Evolutionary conservation across 2,113 vertebrate species (phyloP).

Genomic region (Asarcornis scutulata): DNA sequence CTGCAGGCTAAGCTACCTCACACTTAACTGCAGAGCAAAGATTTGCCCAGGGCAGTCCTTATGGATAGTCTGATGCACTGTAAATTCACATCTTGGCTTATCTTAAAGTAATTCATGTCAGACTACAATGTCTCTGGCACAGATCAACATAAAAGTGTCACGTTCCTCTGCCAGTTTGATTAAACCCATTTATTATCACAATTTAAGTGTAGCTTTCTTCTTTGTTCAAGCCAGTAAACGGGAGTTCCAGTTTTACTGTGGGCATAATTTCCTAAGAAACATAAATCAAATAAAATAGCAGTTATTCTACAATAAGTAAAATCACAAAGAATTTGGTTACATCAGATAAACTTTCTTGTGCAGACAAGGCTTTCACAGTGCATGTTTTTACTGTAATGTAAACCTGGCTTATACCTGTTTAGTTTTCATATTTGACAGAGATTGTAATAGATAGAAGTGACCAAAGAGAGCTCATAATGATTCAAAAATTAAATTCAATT

Average conservation of each 20-base stretch:
- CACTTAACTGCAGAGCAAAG: not conserved
- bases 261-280: conserved; percentile 1
- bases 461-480: not conserved
- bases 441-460: not conserved
- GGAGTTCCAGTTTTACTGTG: not conserved
- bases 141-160: not conserved
- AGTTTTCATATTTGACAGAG: not conserved
- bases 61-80: not conserved
- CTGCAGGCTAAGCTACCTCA: not conserved
- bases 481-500: not conserved
- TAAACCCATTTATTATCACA: conserved; percentile 2
- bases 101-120: not conserved
- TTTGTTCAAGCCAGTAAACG: not conserved
- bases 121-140: not conserved
- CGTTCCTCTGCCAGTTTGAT: not conserved
- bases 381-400: not conserved
- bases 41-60: not conserved
- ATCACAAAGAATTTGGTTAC: not conserved
- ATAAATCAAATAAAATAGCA: not conserved
- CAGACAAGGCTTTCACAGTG: not conserved
- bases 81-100: not conserved
- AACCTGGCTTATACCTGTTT: not conserved
- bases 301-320: not conserved
- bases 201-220: not conserved
- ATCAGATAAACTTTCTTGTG: not conserved